Conservation (phyloP, 2,797 vertebrate genomes). For the Choloepus didactylus region DNA sequence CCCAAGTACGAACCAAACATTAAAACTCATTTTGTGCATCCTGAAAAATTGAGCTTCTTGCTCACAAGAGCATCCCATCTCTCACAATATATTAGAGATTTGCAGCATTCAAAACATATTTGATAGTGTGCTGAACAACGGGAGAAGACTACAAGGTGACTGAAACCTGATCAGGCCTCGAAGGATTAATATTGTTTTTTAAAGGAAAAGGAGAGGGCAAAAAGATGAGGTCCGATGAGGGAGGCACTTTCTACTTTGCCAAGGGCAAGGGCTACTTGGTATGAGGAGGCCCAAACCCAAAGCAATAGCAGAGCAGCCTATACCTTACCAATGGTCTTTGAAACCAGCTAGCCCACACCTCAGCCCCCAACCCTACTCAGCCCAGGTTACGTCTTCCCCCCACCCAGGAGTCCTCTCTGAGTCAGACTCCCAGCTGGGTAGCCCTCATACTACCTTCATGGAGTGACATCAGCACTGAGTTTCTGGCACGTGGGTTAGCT, state of each 20-base stretch:
- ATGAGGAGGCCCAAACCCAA: not conserved
- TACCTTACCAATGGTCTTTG: not conserved
- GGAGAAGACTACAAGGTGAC: not conserved
- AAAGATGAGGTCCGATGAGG: not conserved
- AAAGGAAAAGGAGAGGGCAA: not conserved
- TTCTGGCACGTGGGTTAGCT: conserved; percentile 66
- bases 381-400: not conserved
- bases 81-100: not conserved
- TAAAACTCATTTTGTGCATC: not conserved
- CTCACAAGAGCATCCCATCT: not conserved
- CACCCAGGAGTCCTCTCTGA: not conserved
- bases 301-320: not conserved
- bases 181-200: not conserved
- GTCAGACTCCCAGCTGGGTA: conserved; percentile 10
- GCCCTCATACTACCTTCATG: conserved; percentile 58
- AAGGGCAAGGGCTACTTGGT: not conserved
- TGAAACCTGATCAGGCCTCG: not conserved
- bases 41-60: not conserved
- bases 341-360: not conserved
- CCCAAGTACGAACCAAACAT: not conserved
- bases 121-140: not conserved
- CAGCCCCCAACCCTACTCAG: rapidly evolving
- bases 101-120: not conserved
- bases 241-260: not conserved
- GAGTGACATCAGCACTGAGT: conserved; percentile 73